Base-by-base conservation (phyloP, 2,797 vertebrate genomes). In the Trachops cirrhosus region DNA sequence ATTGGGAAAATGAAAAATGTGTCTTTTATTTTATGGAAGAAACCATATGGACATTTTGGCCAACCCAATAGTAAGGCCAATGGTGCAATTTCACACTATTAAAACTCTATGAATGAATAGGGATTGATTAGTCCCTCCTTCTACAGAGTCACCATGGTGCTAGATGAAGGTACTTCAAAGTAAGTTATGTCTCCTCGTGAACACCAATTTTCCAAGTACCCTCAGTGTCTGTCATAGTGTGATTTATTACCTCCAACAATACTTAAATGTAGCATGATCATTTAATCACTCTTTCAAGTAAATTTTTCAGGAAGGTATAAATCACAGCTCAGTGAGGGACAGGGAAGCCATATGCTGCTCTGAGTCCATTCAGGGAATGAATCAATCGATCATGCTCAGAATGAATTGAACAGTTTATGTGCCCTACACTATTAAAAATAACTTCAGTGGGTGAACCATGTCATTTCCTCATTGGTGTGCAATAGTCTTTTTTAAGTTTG, bases 231-330 rank as follows among this genome's bases (percentile, higher is more conserved):
- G 83, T 95, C 79, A 37, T 80, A 50, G 15, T 64, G 37, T 80
- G 24, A 94, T 80, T 91, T 93, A 89, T 75, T 77, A 50, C 26
- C 39, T 50, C 71, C 64, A 88, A 39, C 67, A 87, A 70, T 70
- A 50, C 12, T 75, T 92, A 94, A 90, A 77, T 94, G 32, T 34
- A 37, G 19, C 26, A 73, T 62, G 18, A 89, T 26, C 26, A 93
- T 62, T 75, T 37, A 80, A 74, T 77, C 15, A 48, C 84, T 68
- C 21, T 95, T 86, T 59, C 34, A 94, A 46, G 87, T 92, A 79
- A 77, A 89, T 83, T 70, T 93, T 9, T 85, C 83, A 89, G 29
- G 74, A 91, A 92, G 26, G 11, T 86, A 12, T 77, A 92, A 92
- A 86, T 86, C 59, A 85, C n/a, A 91, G 64, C 32, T 46, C 86